A percentile compares a stretch with the other conserved stretches of the same genome.
Conservation (phyloP, 2,888 invertebrate genomes). For the Acanthosepion pharaonis region DNA sequence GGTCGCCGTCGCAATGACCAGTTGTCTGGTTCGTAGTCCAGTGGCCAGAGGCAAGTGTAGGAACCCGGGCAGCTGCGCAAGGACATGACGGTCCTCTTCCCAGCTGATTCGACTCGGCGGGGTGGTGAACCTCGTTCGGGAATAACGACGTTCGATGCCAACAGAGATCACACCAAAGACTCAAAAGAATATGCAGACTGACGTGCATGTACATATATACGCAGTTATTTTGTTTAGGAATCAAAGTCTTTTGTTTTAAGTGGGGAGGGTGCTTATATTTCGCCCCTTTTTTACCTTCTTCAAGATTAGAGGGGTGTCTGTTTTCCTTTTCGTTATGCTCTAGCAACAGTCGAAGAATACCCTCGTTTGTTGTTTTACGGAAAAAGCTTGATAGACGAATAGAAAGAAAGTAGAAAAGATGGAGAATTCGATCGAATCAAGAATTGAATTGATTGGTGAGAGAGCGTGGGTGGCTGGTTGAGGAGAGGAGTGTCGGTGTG, state of each 20-base stretch:
- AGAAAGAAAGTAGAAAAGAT: not conserved
- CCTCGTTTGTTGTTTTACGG: too few species aligned
- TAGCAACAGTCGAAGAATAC: not conserved
- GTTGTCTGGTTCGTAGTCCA: not conserved
- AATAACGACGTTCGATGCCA: too few species aligned
- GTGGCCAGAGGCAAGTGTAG: conserved; percentile 23
- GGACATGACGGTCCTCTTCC: conserved; percentile 16
- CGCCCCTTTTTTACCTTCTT: too few species aligned
- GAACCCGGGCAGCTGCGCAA: not conserved
- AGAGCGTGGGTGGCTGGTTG: not conserved
- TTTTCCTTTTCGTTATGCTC: not conserved
- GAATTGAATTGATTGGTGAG: not conserved
- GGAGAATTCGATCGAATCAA: not conserved
- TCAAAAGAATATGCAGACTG: too few species aligned
- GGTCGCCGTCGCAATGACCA: not conserved
- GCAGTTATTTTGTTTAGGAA: too few species aligned
- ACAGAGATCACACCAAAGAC: too few species aligned
- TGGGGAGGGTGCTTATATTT: too few species aligned
- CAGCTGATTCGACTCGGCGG: not conserved
- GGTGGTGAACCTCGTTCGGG: too few species aligned
- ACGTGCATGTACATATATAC: too few species aligned
- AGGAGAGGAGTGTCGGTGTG: not conserved
- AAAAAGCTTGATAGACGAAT: not conserved
- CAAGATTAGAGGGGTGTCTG: too few species aligned
- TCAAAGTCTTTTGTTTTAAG: too few species aligned